Conservation (phyloP, 2,797 vertebrate genomes). For the Anabas testudineus region DNA sequence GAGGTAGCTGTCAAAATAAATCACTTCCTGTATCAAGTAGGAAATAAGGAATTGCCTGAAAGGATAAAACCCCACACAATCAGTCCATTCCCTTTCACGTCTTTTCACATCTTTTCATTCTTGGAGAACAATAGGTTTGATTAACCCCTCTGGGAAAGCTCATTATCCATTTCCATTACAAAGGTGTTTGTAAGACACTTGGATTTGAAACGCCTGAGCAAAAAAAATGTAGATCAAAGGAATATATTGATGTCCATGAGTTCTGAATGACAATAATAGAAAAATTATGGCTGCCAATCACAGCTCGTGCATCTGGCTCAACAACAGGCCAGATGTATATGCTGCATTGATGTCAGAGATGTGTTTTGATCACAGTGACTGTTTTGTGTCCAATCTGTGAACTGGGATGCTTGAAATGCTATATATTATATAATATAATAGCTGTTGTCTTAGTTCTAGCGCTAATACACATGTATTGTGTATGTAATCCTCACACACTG, state of each 20-base stretch:
- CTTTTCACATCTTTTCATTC: constrained; percentile 66
- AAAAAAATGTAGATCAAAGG: constrained; percentile 51
- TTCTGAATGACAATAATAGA: constrained; percentile 23
- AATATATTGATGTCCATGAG: constrained; percentile 44
- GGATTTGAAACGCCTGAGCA: constrained; percentile 46
- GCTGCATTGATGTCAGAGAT: constrained; percentile 1
- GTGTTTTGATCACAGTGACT: constrained; percentile 25
- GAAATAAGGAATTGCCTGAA: constrained; percentile 56
- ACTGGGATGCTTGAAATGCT: not conserved
- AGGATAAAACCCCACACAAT: constrained; percentile 61
- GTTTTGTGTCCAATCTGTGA: constrained; percentile 19
- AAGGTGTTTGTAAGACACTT: constrained; percentile 61
- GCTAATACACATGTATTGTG: no score
- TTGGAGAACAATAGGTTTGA: constrained; percentile 73
- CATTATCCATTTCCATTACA: constrained; percentile 79
- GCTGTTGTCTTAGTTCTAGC: no score
- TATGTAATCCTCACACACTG: no score
- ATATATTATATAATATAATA: no score
- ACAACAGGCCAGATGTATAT: constrained; percentile 37
- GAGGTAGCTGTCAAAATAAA: constrained; percentile 82
- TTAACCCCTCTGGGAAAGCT: constrained; percentile 74
- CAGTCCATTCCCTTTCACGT: constrained; percentile 70
- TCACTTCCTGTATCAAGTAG: constrained; percentile 69
- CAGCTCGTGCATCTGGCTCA: constrained; percentile 9
- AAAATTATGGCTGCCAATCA: constrained; percentile 49